Conservation (phyloP, 2,797 vertebrate genomes). For the Alcedo atthis region DNA sequence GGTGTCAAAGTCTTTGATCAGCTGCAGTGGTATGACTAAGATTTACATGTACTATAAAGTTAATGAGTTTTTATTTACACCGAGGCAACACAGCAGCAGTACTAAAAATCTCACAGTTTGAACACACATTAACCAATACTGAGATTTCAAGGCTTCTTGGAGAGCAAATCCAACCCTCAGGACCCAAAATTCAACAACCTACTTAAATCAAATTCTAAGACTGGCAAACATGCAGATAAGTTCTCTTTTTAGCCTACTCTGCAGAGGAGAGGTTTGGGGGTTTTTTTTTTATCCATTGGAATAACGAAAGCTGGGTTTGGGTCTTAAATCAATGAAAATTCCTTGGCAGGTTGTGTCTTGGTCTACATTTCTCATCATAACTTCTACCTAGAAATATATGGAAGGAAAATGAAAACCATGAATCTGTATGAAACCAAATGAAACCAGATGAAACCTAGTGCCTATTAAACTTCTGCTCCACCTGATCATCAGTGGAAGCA, state of each 20-base stretch:
- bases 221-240: neutral
- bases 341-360: neutral
- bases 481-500: neutral
- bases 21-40: neutral
- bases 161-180: neutral
- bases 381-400: neutral
- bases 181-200: neutral
- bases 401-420: neutral
- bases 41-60: conserved; percentile 17
- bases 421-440: neutral
- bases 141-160: conserved; percentile 12
- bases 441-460: neutral
- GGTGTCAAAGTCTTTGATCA: neutral
- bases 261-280: neutral
- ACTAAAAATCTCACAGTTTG: neutral
- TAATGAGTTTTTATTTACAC: conserved; percentile 28
- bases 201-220: neutral
- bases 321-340: neutral
- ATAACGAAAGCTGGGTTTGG: neutral
- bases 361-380: neutral
- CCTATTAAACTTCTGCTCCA: neutral
- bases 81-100: neutral
- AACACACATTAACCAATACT: neutral
- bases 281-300: neutral
- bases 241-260: neutral